Base-by-base conservation (phyloP, 92 coral and sea anemone genomes). In the Porites evermanni region DNA sequence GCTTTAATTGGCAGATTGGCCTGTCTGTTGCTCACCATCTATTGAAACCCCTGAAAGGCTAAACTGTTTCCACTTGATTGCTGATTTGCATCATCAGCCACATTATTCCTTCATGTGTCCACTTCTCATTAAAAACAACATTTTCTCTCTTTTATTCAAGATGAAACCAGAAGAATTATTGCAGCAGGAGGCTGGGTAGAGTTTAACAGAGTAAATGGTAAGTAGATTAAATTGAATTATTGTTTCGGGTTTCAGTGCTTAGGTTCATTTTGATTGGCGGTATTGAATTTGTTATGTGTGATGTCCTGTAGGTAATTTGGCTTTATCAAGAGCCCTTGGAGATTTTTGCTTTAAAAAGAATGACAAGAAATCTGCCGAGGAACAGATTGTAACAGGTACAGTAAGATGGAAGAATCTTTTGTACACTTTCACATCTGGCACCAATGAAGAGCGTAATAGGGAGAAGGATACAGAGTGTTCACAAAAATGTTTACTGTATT, bases 161-260 rank as follows among this genome's bases (percentile, higher is more conserved):
- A 97, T 79, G 99, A 97, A 90, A 95, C 98, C 53, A 95, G 96
- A 81, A 93, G 99, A 93, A 97, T 97, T 59, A 94, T 97, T 64
- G 99, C 99, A 16, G 99, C 99, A 77, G 99, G 99, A 75, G 99
- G 99, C 67, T 97, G 99, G 99, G 98, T 97, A 24, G 99, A 97
- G 84, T 97, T 97, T 59, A 97, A 97, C 92, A 93, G 99, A 95
- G 99, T 97, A n/a, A 97, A 97, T 93, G 99, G 99, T 95, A 82
- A 71, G 90, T 79, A 44, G 60, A 2, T 2, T 10, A n/a, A 13
- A 54, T 11, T 54, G 60, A 8, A 54, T 54, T 54, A 11, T 54
- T 54, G 8, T 29, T 29, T 29, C 4, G 32, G 32, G 32, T 29
- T 29, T 29, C 47, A 38, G 47, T 38, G 6, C 6, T 38, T 38